Evolutionary conservation across 2,113 vertebrate genomes (phyloP).

Genomic region (Dromiciops gliroides): DNA sequence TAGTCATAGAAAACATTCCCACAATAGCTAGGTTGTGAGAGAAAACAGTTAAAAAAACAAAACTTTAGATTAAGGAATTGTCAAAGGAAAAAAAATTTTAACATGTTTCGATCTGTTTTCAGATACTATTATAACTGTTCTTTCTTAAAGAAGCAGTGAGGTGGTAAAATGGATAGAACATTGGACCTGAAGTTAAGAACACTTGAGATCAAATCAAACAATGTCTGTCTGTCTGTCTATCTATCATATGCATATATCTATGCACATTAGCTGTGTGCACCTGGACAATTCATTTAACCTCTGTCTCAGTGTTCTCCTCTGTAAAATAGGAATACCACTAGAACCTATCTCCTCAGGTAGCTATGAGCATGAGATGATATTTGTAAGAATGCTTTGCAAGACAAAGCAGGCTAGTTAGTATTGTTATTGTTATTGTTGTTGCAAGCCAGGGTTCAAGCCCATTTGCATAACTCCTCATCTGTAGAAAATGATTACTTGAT

Average conservation of each 20-base stretch:
- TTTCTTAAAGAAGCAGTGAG: neutral
- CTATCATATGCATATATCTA: neutral
- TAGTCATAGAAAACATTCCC: too few relatives aligned
- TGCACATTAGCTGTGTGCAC: neutral
- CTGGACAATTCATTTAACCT: neutral
- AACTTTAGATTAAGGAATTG: too few relatives aligned
- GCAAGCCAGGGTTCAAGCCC: neutral
- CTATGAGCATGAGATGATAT: neutral
- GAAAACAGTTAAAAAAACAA: too few relatives aligned
- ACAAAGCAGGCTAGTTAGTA: neutral
- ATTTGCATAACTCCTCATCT: neutral
- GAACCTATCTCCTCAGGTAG: neutral
- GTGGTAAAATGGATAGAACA: neutral
- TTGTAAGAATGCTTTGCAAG: neutral
- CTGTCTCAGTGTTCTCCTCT: neutral
- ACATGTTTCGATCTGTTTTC: too few relatives aligned
- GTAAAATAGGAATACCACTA: neutral
- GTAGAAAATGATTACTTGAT: neutral
- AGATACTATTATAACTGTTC: too few relatives aligned
- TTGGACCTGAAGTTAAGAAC: neutral
- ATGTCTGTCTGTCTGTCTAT: neutral
- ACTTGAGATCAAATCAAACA: neutral
- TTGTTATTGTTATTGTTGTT: neutral
- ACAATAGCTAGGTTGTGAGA: too few relatives aligned
- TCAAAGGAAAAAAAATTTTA: too few relatives aligned